These are phyloP conservation scores for Pavo muticus DNA, from an alignment of 2,113 vertebrate species.

Conservation along the genomic window DNA sequence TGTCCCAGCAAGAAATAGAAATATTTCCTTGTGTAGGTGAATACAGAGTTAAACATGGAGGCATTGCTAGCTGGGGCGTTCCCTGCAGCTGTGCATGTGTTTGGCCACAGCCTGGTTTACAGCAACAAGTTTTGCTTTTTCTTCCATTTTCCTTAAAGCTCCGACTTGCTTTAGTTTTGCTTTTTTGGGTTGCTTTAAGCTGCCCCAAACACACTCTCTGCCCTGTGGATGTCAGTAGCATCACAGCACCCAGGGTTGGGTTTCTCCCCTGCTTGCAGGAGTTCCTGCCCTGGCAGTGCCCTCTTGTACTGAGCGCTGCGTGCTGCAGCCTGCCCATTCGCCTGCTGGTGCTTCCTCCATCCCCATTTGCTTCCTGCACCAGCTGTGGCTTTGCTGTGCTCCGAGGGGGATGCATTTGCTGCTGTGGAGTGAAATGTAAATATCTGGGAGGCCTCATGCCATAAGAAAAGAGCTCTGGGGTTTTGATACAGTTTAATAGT, in stretches of 20 bases:
- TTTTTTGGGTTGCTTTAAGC: not conserved
- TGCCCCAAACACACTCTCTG: rapidly evolving
- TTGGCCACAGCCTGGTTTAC: not conserved
- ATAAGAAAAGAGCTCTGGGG: too few relatives aligned
- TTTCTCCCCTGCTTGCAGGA: not conserved
- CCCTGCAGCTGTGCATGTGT: not conserved
- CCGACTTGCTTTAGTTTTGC: not conserved
- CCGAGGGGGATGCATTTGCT: not conserved
- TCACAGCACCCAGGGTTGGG: not conserved
- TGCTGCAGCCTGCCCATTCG: not conserved
- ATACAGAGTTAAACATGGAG: rapidly evolving
- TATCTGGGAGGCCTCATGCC: not conserved
- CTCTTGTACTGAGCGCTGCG: not conserved
- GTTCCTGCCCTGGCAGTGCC: not conserved
- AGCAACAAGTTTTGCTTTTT: not conserved
- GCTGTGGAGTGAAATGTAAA: rapidly evolving
- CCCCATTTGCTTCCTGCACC: not conserved
- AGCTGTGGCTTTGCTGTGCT: rapidly evolving
- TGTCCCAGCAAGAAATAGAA: rapidly evolving
- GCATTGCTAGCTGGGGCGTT: not conserved
- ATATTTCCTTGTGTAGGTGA: not conserved
- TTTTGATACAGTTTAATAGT: rapidly evolving
- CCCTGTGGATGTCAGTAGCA: rapidly evolving
- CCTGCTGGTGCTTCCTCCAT: too few relatives aligned
- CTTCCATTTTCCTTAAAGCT: not conserved